phyloP scores from a whole-genome alignment of 1,140 invertebrate genomes.

The Ostrea edulis region DNA sequence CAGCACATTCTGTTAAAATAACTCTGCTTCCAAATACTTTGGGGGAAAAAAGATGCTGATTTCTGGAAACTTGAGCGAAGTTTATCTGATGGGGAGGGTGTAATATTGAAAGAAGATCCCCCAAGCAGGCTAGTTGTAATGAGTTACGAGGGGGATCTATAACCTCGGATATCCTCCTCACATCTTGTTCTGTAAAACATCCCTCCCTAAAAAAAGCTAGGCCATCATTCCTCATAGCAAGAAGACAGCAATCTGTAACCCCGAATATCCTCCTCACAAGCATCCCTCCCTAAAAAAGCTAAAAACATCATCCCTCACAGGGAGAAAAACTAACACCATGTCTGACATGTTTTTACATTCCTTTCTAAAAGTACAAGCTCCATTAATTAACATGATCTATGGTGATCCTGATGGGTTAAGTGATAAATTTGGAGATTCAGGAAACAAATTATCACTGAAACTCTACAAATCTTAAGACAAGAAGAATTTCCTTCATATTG shows the following conservation, averaged over 20 bases:
- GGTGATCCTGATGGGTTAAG: neutral
- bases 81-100: conserved; percentile 6
- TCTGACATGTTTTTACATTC: conserved; percentile 28
- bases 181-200: conserved; percentile 18
- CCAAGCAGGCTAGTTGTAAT: conserved; percentile 15
- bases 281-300: neutral
- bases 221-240: neutral
- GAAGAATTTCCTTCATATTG: neutral
- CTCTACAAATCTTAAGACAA: neutral
- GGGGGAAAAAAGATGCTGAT: neutral
- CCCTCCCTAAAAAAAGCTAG: neutral
- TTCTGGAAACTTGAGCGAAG: conserved; percentile 10
- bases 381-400: conserved; percentile 21
- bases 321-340: conserved; percentile 18
- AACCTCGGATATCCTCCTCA: neutral
- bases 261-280: neutral
- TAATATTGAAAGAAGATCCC: conserved; percentile 26
- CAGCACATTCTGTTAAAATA: conserved; percentile 18
- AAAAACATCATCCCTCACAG: neutral
- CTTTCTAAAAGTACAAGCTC: conserved; percentile 32
- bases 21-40: conserved; percentile 15
- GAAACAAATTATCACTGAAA: neutral
- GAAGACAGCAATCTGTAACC: neutral
- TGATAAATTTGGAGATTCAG: neutral
- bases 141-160: conserved; percentile 19